Conservation (phyloP, 92 coral and sea anemone genomes). For the Epizoanthus ramosus region DNA sequence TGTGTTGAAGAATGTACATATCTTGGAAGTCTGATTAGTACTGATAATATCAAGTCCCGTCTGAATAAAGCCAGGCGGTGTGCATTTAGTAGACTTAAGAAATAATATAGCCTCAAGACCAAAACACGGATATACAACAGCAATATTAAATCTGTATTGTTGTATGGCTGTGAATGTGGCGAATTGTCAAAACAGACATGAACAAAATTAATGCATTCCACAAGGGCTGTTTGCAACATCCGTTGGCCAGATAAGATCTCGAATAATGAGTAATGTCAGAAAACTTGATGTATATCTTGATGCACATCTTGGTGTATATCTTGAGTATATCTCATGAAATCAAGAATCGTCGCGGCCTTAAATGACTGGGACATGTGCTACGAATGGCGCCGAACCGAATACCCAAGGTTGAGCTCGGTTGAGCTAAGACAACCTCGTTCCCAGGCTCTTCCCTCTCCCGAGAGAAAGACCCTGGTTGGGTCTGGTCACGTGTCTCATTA, state of each 20-base stretch:
- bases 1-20: neutral
- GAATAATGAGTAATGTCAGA: neutral
- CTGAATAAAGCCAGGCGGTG: slow-evolving; percentile 7
- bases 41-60: slow-evolving; percentile 25
- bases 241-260: neutral
- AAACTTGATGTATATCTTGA: neutral
- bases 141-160: slow-evolving; percentile 19
- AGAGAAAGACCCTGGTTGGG: too few relatives aligned
- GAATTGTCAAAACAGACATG: slow-evolving; percentile 14
- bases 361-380: too few relatives aligned
- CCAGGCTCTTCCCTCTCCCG: too few relatives aligned
- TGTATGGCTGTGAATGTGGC: slow-evolving; percentile 25
- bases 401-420: too few relatives aligned
- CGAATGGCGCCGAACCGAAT: too few relatives aligned
- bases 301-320: too few relatives aligned
- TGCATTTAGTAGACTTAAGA: slow-evolving; percentile 20
- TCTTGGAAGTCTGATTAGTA: neutral
- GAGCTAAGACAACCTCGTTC: too few relatives aligned
- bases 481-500: too few relatives aligned
- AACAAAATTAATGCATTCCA: neutral
- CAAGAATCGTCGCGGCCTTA: too few relatives aligned
- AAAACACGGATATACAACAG: slow-evolving; percentile 12
- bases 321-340: too few relatives aligned
- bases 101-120: slow-evolving; percentile 9
- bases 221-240: neutral